These are phyloP conservation scores for Orius laevigatus DNA, from an alignment of 1,140 invertebrate species.

Conservation along the genomic window DNA sequence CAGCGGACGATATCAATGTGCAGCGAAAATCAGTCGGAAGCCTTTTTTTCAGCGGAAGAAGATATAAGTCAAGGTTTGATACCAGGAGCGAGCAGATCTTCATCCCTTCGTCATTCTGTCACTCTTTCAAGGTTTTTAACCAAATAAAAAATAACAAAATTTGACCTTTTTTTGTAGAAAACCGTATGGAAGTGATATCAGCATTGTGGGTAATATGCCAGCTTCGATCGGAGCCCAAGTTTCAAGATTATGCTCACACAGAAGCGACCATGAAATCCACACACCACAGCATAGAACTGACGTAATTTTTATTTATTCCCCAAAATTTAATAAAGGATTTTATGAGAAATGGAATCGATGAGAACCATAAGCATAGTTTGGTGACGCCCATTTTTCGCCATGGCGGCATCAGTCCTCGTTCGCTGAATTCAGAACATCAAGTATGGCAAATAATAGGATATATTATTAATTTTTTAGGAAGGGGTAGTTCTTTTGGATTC, in stretches of 20 bases:
- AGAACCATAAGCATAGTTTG: slow-evolving; percentile 9
- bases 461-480: slow-evolving; percentile 14
- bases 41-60: slow-evolving; percentile 81
- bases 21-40: slow-evolving; percentile 76
- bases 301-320: background rate
- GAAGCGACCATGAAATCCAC: slow-evolving; percentile 42
- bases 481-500: slow-evolving; percentile 28
- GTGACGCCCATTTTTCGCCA: slow-evolving; percentile 12
- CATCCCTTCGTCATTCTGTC: slow-evolving; percentile 21
- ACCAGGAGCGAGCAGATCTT: slow-evolving; percentile 31
- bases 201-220: slow-evolving; percentile 24
- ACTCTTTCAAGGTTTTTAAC: slow-evolving; percentile 9
- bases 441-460: background rate
- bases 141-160: slow-evolving; percentile 13
- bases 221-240: slow-evolving; percentile 8
- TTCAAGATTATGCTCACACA: slow-evolving; percentile 30
- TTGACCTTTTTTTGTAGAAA: slow-evolving; percentile 21
- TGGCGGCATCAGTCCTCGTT: slow-evolving; percentile 9
- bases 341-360: slow-evolving; percentile 3
- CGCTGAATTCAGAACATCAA: slow-evolving; percentile 8
- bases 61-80: slow-evolving; percentile 39
- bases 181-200: slow-evolving; percentile 32
- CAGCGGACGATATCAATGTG: slow-evolving; percentile 71
- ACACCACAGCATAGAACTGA: slow-evolving; percentile 29
- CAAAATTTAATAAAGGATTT: slow-evolving; percentile 1